A percentile compares a stretch with the other conserved stretches of the same genome.
Conservation (phyloP, 2,797 vertebrate species). For the Poeciliopsis infans region DNA sequence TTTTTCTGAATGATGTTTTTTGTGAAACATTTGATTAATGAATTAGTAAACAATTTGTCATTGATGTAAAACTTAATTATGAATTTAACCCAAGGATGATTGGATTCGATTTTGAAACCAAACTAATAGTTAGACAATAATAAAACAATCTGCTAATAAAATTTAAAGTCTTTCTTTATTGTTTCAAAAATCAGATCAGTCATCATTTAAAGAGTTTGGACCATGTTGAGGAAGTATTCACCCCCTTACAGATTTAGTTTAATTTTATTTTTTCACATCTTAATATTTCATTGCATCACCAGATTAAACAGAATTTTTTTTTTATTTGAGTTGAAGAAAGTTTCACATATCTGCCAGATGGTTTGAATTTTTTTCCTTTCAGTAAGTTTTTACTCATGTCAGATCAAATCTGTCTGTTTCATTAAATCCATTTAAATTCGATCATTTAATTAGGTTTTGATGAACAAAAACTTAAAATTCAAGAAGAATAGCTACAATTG, state of each 20-base stretch:
- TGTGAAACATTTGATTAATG: too few species aligned
- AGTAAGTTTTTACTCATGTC: neutral
- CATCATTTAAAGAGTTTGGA: neutral
- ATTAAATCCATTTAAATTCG: neutral
- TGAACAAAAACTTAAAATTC: neutral
- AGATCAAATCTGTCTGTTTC: neutral
- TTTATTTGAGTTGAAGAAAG: neutral
- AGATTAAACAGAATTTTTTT: too few species aligned
- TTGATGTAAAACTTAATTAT: too few species aligned
- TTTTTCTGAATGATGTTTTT: too few species aligned
- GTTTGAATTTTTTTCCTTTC: neutral
- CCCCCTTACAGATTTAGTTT: neutral
- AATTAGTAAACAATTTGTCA: too few species aligned
- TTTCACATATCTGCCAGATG: neutral
- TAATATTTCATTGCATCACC: neutral
- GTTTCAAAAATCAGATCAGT: neutral
- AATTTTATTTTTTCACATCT: neutral
- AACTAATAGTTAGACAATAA: too few species aligned
- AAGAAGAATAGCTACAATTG: neutral
- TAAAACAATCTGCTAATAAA: neutral
- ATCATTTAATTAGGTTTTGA: neutral
- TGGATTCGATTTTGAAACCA: too few species aligned
- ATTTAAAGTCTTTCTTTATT: neutral
- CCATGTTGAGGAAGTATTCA: neutral
- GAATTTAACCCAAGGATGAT: too few species aligned